These are phyloP conservation scores for Orchestia grillus DNA, from an alignment of 1,140 invertebrate genomes.

Conservation along the genomic window DNA sequence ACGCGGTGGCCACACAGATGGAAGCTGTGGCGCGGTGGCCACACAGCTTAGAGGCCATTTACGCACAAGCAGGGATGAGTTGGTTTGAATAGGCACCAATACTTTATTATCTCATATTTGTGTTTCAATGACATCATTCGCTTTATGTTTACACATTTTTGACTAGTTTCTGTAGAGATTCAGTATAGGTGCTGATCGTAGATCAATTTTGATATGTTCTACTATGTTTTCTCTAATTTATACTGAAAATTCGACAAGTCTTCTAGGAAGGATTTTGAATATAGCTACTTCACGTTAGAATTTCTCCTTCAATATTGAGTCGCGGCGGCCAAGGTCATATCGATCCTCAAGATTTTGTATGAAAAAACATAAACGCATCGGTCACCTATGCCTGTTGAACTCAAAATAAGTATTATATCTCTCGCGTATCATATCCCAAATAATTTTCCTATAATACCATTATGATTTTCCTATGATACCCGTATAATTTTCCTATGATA, in stretches of 20 bases:
- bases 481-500: no score
- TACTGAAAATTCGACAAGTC: background rate
- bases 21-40: background rate
- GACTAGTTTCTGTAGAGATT: background rate
- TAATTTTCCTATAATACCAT: no score
- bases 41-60: background rate
- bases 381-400: background rate
- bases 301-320: background rate
- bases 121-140: background rate
- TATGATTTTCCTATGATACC: no score
- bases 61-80: background rate
- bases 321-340: background rate
- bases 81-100: background rate
- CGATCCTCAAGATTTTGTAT: background rate
- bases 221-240: background rate
- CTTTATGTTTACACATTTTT: background rate
- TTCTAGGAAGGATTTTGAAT: background rate
- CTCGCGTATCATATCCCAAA: no score
- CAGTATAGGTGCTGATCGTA: background rate
- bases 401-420: background rate
- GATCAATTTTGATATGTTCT: background rate
- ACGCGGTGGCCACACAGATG: no score
- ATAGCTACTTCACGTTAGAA: background rate
- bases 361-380: background rate
- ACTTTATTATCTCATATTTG: background rate